Conservation (phyloP, 30 jellyfish, hydroid and myxozoan genomes). For the Cassiopea andromeda region DNA sequence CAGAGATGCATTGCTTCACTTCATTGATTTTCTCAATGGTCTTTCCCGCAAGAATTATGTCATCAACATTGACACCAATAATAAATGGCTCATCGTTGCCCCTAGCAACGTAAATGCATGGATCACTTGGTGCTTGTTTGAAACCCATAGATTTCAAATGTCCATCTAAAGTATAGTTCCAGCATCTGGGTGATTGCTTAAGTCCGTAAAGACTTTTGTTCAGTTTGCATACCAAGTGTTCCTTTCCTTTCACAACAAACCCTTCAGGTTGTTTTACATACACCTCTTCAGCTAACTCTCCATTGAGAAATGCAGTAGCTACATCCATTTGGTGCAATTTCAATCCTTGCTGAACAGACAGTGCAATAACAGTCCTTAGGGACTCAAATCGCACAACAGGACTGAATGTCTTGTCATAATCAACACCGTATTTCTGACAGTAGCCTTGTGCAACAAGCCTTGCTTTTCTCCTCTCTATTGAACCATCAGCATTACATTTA, state of each 20-base stretch:
- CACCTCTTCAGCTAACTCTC: slow-evolving; percentile 52
- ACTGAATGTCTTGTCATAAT: slow-evolving; percentile 50
- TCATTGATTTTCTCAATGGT: not conserved
- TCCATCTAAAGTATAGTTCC: slow-evolving; percentile 56
- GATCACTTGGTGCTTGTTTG: slow-evolving; percentile 29
- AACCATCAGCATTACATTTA: slow-evolving; percentile 41
- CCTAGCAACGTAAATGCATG: slow-evolving; percentile 27
- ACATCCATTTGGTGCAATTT: not conserved
- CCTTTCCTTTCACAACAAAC: slow-evolving; percentile 22
- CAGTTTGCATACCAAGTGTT: slow-evolving; percentile 65
- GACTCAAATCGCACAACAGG: slow-evolving; percentile 68
- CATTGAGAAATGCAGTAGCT: slow-evolving; percentile 40
- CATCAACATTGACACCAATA: slow-evolving; percentile 71
- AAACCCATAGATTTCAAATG: slow-evolving; percentile 30
- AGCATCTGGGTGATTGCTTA: slow-evolving; percentile 68
- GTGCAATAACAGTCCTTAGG: slow-evolving; percentile 52
- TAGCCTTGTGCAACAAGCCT: slow-evolving; percentile 60
- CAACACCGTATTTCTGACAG: slow-evolving; percentile 42
- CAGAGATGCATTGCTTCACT: not conserved
- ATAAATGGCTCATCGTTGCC: slow-evolving; percentile 18
- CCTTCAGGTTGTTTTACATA: slow-evolving; percentile 83
- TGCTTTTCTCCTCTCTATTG: slow-evolving; percentile 47
- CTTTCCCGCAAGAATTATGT: slow-evolving; percentile 58
- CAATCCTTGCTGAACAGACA: slow-evolving; percentile 33
- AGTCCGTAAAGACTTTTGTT: slow-evolving; percentile 32